Evolutionary conservation across 2,888 invertebrate genomes (phyloP).

Genomic region (Diabrotica balteata): DNA sequence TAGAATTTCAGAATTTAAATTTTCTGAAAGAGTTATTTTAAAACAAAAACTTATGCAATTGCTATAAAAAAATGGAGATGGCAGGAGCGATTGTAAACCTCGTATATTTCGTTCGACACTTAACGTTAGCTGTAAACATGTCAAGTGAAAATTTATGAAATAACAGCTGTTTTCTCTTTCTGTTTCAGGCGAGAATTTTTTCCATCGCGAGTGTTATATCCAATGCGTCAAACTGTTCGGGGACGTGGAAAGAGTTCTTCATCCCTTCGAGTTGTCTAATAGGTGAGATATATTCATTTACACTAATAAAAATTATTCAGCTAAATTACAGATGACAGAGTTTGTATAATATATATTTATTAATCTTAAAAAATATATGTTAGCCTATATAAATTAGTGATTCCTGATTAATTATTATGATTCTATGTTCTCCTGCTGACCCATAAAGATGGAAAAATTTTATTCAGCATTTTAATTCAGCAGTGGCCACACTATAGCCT

Average conservation of each 20-base stretch:
- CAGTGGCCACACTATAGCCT: too few species aligned
- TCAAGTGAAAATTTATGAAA: conserved; percentile 24
- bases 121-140: conserved; percentile 14
- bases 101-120: conserved; percentile 17
- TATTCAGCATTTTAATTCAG: too few species aligned
- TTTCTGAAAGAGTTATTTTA: too few species aligned
- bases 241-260: conserved; percentile 69
- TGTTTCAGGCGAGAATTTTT: conserved; percentile 64
- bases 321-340: too few species aligned
- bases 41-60: neutral
- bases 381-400: neutral
- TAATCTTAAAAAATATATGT: too few species aligned
- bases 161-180: conserved; percentile 40
- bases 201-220: conserved; percentile 59
- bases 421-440: too few species aligned
- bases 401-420: too few species aligned
- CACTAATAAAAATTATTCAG: conserved; percentile 3
- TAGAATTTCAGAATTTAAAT: too few species aligned
- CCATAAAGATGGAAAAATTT: too few species aligned
- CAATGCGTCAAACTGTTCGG: conserved; percentile 73
- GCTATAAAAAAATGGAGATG: neutral
- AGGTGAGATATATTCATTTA: conserved; percentile 57
- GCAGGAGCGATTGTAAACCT: conserved; percentile 5
- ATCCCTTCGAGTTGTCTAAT: conserved; percentile 70
- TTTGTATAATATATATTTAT: too few species aligned